Conservation (phyloP, 2,797 vertebrate species). For the Choloepus didactylus region DNA sequence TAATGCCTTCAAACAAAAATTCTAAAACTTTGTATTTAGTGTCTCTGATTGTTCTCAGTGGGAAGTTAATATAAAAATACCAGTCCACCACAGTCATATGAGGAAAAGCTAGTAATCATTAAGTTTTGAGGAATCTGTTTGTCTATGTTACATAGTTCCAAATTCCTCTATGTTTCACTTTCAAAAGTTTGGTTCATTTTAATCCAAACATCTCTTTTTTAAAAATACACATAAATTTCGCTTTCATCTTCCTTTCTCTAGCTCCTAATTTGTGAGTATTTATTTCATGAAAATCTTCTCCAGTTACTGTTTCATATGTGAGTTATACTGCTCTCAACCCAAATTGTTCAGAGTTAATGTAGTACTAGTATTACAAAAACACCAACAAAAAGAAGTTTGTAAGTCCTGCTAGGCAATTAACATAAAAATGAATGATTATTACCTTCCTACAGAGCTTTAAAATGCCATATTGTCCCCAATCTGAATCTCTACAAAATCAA, state of each 20-base stretch:
- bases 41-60: conserved; percentile 3
- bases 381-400: neutral
- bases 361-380: neutral
- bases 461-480: neutral
- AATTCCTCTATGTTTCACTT: neutral
- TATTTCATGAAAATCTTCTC: neutral
- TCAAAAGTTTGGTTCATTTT: neutral
- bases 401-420: neutral
- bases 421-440: neutral
- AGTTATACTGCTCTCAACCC: neutral
- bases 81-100: neutral
- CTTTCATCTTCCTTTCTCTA: neutral
- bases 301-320: neutral
- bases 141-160: neutral
- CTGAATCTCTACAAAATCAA: neutral
- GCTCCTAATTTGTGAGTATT: neutral
- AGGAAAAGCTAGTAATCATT: neutral
- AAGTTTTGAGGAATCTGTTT: neutral
- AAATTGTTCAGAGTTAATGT: neutral
- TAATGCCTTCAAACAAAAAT: neutral
- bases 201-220: neutral
- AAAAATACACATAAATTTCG: neutral
- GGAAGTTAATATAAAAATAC: neutral
- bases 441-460: neutral
- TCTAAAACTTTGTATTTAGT: neutral